Base-by-base conservation (phyloP, 2,888 invertebrate genomes). In the Microctonus hyperodae region DNA sequence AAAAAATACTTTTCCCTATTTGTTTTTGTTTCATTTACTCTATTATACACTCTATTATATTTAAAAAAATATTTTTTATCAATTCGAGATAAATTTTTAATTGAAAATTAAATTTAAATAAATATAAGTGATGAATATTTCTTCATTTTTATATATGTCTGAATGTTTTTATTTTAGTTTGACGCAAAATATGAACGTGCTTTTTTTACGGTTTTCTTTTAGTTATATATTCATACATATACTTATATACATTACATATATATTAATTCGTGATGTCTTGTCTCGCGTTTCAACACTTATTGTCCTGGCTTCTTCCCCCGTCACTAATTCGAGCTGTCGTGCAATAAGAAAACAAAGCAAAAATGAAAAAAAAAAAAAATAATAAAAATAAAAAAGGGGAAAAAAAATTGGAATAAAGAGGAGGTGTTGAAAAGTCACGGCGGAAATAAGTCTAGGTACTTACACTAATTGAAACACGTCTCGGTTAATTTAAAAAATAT, bases 101-200 rank as follows among this genome's bases (percentile, higher is more conserved):
- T 37, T n/a, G 3, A 11, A n/a, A n/a, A 37, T n/a, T 44, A 16
- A 44, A 44, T 16, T 44, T 23, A 23, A 22, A 33, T 22, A n/a
- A 57, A 57, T 37, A 57, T 57, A 40, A 57, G 40, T 57, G 37
- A 40, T 40, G 16, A 40, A 57, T 22, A 57, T 40, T 57, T 57
- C 23, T 44, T 44, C 9, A n/a, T 44, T 3, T 44, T 16, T n/a
- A 16, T 20, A 16, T 9, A 44, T 9, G 16, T 44, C 16, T 44
- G 22, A 35, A 57, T 35, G 22, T 57, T 57, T 57, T n/a, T 28
- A 57, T 57, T 40, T 40, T 23, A 23, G 22, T 23, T 23, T 11
- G 40, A 57, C 37, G 25, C 35, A 23, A 13, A 22, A 35, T 10
- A n/a, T 35, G 37, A 22, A 57, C 57, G 57, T 57, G 57, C 57